phyloP scores from a whole-genome alignment of 2,113 vertebrate genomes.

The Canis aureus region DNA sequence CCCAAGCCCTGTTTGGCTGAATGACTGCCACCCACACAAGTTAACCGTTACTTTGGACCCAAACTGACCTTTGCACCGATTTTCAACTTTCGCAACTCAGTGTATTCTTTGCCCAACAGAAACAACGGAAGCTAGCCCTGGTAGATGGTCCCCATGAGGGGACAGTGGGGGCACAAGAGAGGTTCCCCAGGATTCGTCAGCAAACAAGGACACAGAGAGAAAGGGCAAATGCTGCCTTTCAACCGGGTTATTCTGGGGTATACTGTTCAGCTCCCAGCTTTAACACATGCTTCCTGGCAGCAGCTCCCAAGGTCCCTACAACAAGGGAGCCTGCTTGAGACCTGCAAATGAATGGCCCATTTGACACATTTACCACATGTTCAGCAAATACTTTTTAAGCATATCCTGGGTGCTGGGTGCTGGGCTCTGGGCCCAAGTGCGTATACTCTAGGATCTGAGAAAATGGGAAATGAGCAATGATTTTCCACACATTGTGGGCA shows the following conservation, averaged over 20 bases:
- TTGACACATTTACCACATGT: background rate
- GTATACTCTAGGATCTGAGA: background rate
- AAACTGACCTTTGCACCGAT: conserved; percentile 87
- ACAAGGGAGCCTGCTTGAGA: background rate
- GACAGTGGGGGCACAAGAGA: background rate
- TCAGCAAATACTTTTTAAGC: background rate
- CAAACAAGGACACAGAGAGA: background rate
- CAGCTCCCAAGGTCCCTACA: background rate
- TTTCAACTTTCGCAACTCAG: conserved; percentile 84
- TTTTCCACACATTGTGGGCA: background rate
- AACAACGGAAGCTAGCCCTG: background rate
- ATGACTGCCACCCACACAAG: conserved; percentile 67
- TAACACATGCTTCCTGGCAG: background rate
- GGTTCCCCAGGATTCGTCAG: background rate
- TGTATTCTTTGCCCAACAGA: conserved; percentile 38
- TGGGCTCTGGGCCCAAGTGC: background rate
- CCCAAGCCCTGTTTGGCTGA: conserved; percentile 66
- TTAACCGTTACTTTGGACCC: conserved; percentile 76
- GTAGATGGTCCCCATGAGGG: background rate
- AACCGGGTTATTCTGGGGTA: background rate
- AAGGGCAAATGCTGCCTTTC: background rate
- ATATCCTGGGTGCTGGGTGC: background rate
- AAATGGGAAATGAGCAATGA: background rate
- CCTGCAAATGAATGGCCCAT: background rate
- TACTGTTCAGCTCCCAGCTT: background rate